Evolutionary conservation across 2,888 invertebrate genomes (phyloP).

Genomic region (Euzetes globulus): DNA sequence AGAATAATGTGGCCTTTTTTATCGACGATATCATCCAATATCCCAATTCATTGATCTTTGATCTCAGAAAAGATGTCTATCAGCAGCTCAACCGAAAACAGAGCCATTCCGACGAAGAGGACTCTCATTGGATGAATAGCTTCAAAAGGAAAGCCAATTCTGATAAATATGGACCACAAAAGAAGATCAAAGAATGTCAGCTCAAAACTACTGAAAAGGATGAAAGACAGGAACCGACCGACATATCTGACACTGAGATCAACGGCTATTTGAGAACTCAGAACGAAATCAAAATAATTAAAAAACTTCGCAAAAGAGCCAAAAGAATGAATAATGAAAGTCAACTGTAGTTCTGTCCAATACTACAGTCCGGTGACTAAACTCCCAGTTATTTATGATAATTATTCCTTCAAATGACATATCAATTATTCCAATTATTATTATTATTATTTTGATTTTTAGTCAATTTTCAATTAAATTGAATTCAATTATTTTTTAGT

Average conservation of each 20-base stretch:
- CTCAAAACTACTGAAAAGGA: no score
- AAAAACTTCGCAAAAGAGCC: neutral
- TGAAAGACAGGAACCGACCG: neutral
- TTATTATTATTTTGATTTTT: no score
- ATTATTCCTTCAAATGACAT: no score
- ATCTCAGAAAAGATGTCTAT: conserved; percentile 11
- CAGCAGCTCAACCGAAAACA: neutral
- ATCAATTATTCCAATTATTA: no score
- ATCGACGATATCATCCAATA: conserved; percentile 1
- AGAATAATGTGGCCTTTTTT: neutral
- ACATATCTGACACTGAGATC: conserved; percentile 19
- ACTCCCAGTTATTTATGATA: neutral
- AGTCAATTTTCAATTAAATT: no score
- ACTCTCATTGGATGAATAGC: conserved; percentile 15
- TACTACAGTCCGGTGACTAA: neutral
- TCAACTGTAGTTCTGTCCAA: neutral
- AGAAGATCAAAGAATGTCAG: no score
- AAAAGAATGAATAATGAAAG: neutral
- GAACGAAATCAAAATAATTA: neutral
- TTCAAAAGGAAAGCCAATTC: neutral
- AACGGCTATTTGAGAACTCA: neutral
- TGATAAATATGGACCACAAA: no score
- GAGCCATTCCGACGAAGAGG: neutral
- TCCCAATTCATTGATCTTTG: conserved; percentile 2
- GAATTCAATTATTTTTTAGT: no score